Base-by-base conservation (phyloP, 53 echinoderm and acorn worm species). In the Hippasteria phrygiana region DNA sequence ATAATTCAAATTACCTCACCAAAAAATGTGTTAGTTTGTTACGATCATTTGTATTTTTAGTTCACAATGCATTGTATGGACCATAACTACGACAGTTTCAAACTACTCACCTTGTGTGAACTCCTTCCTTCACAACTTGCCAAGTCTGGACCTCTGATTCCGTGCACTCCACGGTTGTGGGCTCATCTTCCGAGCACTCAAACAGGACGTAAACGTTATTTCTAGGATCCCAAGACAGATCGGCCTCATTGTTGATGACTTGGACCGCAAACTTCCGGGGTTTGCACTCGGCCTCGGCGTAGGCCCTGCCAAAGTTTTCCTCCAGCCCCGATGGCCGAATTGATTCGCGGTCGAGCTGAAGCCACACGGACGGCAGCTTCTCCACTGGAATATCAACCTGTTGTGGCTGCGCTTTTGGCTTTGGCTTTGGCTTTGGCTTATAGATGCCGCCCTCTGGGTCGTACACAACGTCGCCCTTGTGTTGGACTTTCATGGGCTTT, bases 181-280 rank as follows among this genome's bases (percentile, higher is more conserved):
- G 33, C 35, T 77, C 55, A 20, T 77, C 77, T 1, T 26, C 34
- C 59, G 20, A 24, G 26, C 10, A 20, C 37, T 80, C 80, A 80
- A 80, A 80, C 80, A 80, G 27, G 27, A 54, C 39, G 28, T 80
- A 75, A 3, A 75, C 75, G 17, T 55, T 88, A 45, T 75, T 24
- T 17, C 26, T 24, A 16, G 80, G 80, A 17, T 63, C 12, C 11
- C 62, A 26, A 1, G 0, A 26, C 14, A 17, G 42, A 27, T 71
- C 75, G 24, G 29, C 31, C 38, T 55, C 48, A 56, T 26, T 37
- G 6, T 84, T 40, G 29, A 75, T 86, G 27, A 92, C 47, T 41
- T 92, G 80, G 18, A 94, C 74, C 18, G 87, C 62, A 86, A 94
- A 94, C 53, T 75, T 53, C 13, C 78, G 78, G 11, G 94, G 94